A percentile compares a stretch with the other conserved stretches of the same genome.
phyloP scores from a whole-genome alignment of 2,797 vertebrate genomes.

The Potorous gilbertii region DNA sequence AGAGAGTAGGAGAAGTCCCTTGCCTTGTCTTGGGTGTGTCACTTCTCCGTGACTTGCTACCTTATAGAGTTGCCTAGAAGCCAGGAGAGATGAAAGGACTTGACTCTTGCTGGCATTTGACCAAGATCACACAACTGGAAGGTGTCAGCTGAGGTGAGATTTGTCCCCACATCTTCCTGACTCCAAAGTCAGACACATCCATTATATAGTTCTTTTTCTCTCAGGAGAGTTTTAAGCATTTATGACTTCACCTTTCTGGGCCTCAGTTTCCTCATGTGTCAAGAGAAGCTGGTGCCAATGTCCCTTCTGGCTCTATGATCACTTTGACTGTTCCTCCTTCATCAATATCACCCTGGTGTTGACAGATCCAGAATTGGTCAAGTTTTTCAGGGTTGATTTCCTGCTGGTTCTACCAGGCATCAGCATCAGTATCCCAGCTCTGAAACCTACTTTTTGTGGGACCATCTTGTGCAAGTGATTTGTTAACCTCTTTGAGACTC shows the following conservation, averaged over 20 bases:
- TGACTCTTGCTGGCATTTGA: not conserved
- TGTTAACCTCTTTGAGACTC: not conserved
- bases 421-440: not conserved
- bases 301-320: not conserved
- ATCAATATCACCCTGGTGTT: not conserved
- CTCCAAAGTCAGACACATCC: not conserved
- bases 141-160: not conserved
- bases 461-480: not conserved
- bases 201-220: not conserved
- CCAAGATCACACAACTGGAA: not conserved
- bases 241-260: not conserved
- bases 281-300: not conserved
- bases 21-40: not conserved
- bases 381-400: not conserved
- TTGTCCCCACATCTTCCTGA: not conserved
- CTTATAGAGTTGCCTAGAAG: too few relatives aligned
- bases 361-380: not conserved
- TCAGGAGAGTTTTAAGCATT: not conserved
- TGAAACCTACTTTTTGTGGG: not conserved
- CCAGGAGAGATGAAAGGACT: not conserved
- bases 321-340: not conserved
- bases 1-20: constrained; percentile 37
- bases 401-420: not conserved
- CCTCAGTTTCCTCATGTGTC: not conserved
- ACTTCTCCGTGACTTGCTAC: not conserved